These are phyloP conservation scores for Pseudococcus longispinus DNA, from an alignment of 2,888 invertebrate genomes.

Conservation along the genomic window DNA sequence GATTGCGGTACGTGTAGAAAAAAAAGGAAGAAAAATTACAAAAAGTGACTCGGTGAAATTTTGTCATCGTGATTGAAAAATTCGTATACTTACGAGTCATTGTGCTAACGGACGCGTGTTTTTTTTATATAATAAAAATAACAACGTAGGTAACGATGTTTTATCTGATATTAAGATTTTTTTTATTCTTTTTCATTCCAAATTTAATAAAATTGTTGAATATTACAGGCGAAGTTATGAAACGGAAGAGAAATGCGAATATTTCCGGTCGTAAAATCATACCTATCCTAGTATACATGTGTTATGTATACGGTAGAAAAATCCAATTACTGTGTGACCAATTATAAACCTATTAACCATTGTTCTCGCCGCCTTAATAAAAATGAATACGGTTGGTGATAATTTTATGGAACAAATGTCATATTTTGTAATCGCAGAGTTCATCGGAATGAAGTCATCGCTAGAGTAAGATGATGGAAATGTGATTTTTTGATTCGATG, in stretches of 20 bases:
- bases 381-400: neutral
- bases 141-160: neutral
- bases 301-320: conserved; percentile 9
- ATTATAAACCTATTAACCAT: conserved; percentile 28
- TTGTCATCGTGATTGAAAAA: conserved; percentile 5
- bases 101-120: conserved; percentile 2
- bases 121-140: conserved; percentile 15
- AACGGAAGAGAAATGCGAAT: conserved; percentile 46
- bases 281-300: neutral
- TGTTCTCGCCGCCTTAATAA: neutral
- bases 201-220: conserved; percentile 27
- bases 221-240: neutral
- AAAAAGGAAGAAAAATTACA: conserved; percentile 36
- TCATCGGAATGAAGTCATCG: neutral
- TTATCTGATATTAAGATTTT: conserved; percentile 15
- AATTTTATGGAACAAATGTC: neutral
- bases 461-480: neutral
- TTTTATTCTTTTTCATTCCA: neutral
- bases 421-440: neutral
- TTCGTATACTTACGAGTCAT: neutral
- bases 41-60: neutral
- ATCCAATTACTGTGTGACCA: conserved; percentile 26
- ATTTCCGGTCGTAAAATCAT: conserved; percentile 31
- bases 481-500: neutral
- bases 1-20: neutral